phyloP scores from a whole-genome alignment of 2,797 vertebrate genomes.

The Syngnathus acus region DNA sequence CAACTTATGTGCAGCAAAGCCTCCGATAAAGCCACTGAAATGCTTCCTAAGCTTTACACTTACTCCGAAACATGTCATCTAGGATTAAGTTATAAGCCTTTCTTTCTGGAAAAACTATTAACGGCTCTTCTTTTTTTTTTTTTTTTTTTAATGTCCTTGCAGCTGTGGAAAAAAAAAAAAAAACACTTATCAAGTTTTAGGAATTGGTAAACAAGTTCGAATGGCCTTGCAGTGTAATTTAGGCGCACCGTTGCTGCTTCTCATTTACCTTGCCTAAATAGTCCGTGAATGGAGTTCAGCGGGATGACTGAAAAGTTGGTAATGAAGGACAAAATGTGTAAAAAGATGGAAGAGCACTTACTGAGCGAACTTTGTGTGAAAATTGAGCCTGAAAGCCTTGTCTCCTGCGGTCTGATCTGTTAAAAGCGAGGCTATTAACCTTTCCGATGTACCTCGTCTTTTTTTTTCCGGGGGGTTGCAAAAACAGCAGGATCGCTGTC shows the following conservation, averaged over 20 bases:
- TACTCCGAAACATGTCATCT: constrained; percentile 37
- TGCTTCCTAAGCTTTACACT: constrained; percentile 38
- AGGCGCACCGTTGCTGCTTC: constrained; percentile 36
- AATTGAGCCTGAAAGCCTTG: constrained; percentile 53
- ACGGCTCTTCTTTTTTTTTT: constrained; percentile 17
- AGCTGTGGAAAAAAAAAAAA: constrained; percentile 7
- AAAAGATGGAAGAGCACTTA: constrained; percentile 52
- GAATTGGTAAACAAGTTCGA: constrained; percentile 35
- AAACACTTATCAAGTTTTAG: constrained; percentile 20
- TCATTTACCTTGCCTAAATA: constrained; percentile 28
- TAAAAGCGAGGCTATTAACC: constrained; percentile 33
- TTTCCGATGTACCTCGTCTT: constrained; percentile 31
- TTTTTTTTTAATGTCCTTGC: constrained; percentile 26
- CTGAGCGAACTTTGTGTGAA: constrained; percentile 48
- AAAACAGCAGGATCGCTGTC: constrained; percentile 14
- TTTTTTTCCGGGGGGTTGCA: constrained; percentile 10
- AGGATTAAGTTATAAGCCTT: constrained; percentile 37
- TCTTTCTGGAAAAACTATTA: constrained; percentile 36
- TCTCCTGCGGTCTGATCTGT: constrained; percentile 35
- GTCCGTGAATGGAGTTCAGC: constrained; percentile 7
- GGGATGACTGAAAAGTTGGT: constrained; percentile 28
- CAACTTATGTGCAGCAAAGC: constrained; percentile 22
- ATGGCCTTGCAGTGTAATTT: constrained; percentile 27
- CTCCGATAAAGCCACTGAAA: constrained; percentile 39
- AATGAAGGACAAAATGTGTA: constrained; percentile 42